Percentiles rank a stretch among this genome's conserved stretches.
Evolutionary conservation across 2,797 vertebrate genomes (phyloP).

Genomic region (Rhynchotus rufescens): DNA sequence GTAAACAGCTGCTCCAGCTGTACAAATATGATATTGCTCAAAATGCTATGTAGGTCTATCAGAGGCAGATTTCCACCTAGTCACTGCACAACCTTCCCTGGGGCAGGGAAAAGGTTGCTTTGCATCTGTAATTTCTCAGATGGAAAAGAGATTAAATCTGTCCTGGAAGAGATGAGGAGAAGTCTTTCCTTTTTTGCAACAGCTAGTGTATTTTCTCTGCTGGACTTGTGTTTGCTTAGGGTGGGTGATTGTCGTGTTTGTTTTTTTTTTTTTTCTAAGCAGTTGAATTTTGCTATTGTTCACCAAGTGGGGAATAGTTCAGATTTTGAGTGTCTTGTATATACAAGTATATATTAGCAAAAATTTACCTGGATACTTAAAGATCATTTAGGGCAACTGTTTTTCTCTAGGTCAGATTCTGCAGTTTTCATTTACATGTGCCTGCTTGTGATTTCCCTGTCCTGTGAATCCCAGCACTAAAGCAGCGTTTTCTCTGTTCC

Average conservation of each 20-base stretch:
- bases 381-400: not conserved
- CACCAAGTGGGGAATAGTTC: constrained; percentile 10
- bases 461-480: constrained; percentile 24
- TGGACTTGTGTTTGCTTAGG: constrained; percentile 55
- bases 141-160: constrained; percentile 62
- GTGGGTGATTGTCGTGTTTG: constrained; percentile 55
- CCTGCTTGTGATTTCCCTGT: not conserved
- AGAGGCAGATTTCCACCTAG: not conserved
- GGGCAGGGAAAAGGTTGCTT: constrained; percentile 54
- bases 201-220: constrained; percentile 48
- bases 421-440: not conserved
- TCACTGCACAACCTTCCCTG: constrained; percentile 56
- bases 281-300: constrained; percentile 42
- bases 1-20: not conserved
- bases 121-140: constrained; percentile 75
- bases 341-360: not conserved
- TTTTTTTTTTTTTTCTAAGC: constrained; percentile 35
- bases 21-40: not conserved
- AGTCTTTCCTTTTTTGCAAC: constrained; percentile 63
- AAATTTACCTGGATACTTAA: not conserved
- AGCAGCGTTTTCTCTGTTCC: constrained; percentile 55
- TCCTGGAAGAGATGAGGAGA: constrained; percentile 68
- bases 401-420: not conserved
- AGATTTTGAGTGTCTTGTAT: constrained; percentile 40
- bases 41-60: constrained; percentile 33